Evolutionary conservation across 1,140 invertebrate genomes (phyloP).

Genomic region (Lepidostoma basale): DNA sequence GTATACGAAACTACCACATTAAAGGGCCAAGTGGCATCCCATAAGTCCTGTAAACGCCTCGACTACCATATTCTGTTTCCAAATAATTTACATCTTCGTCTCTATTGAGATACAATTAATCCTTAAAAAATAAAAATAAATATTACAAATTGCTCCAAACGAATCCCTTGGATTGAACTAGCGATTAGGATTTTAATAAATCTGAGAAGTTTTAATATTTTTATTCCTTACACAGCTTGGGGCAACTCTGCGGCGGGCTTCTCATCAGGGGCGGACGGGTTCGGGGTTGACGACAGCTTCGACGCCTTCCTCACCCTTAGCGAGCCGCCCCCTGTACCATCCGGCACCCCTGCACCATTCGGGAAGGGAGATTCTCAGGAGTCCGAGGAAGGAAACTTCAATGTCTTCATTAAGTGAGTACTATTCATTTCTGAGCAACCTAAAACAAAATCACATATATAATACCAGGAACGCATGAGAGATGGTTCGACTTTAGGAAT

Average conservation of each 20-base stretch:
- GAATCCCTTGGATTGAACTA: not conserved
- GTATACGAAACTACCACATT: too few relatives aligned
- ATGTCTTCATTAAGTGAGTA: slow-evolving; percentile 76
- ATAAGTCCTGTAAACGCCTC: too few relatives aligned
- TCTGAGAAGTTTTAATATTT: not conserved
- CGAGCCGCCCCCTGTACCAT: slow-evolving; percentile 70
- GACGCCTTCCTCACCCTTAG: slow-evolving; percentile 84
- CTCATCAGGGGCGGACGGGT: slow-evolving; percentile 59
- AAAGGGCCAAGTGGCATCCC: too few relatives aligned
- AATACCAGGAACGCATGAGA: too few relatives aligned
- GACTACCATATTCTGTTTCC: too few relatives aligned
- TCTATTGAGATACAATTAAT: too few relatives aligned
- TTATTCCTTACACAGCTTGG: slow-evolving; percentile 58
- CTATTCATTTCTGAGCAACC: too few relatives aligned
- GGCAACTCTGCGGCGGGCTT: slow-evolving; percentile 59
- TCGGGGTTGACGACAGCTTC: slow-evolving; percentile 73
- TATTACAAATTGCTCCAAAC: too few relatives aligned
- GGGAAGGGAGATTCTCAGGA: slow-evolving; percentile 74
- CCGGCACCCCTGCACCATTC: slow-evolving; percentile 61
- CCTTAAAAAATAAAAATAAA: too few relatives aligned
- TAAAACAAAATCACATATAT: too few relatives aligned
- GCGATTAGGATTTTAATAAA: not conserved
- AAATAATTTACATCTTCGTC: too few relatives aligned
- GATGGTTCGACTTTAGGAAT: too few relatives aligned
- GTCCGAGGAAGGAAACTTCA: slow-evolving; percentile 80